Evolutionary conservation across 2,113 vertebrate species (phyloP).

Genomic region (Balaeniceps rex): DNA sequence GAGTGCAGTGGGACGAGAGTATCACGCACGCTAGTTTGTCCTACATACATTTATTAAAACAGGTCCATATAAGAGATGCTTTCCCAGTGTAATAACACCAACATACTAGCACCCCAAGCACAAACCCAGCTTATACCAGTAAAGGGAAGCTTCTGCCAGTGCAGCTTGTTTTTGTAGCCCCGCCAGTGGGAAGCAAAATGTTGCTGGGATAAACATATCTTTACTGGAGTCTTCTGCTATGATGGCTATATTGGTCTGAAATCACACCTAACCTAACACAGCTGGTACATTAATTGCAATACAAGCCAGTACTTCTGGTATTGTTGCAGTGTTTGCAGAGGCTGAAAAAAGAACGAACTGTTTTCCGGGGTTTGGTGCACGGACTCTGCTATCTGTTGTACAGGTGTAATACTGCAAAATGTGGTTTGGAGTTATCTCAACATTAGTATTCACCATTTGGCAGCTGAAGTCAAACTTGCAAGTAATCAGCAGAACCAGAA

Average conservation of each 20-base stretch:
- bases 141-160: not conserved
- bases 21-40: not conserved
- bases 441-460: not conserved
- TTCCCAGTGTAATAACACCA: not conserved
- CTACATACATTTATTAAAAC: not conserved
- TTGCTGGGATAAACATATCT: not conserved
- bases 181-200: not conserved
- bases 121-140: not conserved
- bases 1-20: not conserved
- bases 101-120: not conserved
- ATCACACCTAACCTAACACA: not conserved
- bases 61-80: not conserved
- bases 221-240: not conserved
- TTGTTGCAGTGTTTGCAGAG: not conserved
- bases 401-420: not conserved
- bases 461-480: not conserved
- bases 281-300: not conserved
- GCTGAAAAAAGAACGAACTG: not conserved
- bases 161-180: not conserved
- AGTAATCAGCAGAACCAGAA: constrained; percentile 31
- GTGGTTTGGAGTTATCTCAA: not conserved
- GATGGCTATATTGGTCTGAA: not conserved
- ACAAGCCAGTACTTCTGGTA: not conserved
- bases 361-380: not conserved
- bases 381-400: not conserved